These are phyloP conservation scores for Semibalanus balanoides DNA, from an alignment of 1,140 invertebrate genomes.

Conservation along the genomic window DNA sequence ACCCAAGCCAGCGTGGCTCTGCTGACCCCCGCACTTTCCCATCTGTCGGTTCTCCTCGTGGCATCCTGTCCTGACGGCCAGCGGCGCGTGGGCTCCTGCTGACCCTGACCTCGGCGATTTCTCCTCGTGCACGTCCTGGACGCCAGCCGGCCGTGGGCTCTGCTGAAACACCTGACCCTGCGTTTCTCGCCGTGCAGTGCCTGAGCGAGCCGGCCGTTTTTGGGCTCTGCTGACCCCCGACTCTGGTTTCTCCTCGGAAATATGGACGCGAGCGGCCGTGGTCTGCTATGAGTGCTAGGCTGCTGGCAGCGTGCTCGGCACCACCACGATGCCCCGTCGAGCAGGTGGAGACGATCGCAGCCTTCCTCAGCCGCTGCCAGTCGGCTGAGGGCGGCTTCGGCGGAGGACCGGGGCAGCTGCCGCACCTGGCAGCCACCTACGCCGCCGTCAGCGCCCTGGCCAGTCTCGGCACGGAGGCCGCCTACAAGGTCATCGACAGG, in stretches of 20 bases:
- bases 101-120: too few relatives aligned
- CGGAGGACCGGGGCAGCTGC: conserved; percentile 76
- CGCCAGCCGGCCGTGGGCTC: conserved; percentile 85
- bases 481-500: conserved; percentile 74
- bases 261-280: too few relatives aligned
- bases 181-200: too few relatives aligned
- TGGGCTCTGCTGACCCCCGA: too few relatives aligned
- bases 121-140: conserved; percentile 50
- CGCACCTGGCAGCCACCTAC: conserved; percentile 93
- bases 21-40: too few relatives aligned
- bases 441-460: conserved; percentile 86
- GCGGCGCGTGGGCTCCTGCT: too few relatives aligned
- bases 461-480: conserved; percentile 72
- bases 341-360: conserved; percentile 46
- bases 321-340: conserved; percentile 48
- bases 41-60: too few relatives aligned
- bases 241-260: too few relatives aligned
- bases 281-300: too few relatives aligned
- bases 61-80: too few relatives aligned
- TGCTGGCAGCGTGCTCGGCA: conserved; percentile 66
- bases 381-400: conserved; percentile 52
- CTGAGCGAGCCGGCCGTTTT: too few relatives aligned
- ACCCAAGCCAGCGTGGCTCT: too few relatives aligned
- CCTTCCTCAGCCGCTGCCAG: conserved; percentile 40
- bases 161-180: conserved; percentile 88